Conservation (phyloP, 2,797 vertebrate genomes). For the Acanthopagrus latus region DNA sequence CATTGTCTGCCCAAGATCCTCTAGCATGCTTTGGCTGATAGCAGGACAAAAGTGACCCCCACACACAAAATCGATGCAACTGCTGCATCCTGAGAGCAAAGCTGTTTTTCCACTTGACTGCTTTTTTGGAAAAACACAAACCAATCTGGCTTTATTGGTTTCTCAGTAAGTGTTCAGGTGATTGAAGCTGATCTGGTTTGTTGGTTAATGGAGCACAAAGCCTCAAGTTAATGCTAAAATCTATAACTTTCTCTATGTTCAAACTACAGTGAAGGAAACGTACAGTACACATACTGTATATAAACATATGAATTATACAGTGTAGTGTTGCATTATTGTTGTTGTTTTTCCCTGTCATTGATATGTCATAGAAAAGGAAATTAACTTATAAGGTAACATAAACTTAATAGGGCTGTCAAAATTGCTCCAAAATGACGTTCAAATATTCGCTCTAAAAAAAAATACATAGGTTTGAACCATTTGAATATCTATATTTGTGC, state of each 20-base stretch:
- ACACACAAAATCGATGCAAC: slow-evolving; percentile 69
- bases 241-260: slow-evolving; percentile 4
- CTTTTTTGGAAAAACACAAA: slow-evolving; percentile 82
- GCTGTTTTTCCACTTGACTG: slow-evolving; percentile 67
- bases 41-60: slow-evolving; percentile 67
- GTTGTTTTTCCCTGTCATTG: neutral
- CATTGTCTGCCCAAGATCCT: slow-evolving; percentile 61
- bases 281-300: neutral
- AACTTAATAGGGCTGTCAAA: too few species aligned
- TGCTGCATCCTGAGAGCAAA: slow-evolving; percentile 55
- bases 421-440: too few species aligned
- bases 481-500: too few species aligned
- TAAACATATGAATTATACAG: neutral
- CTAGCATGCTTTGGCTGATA: slow-evolving; percentile 52
- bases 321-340: neutral
- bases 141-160: slow-evolving; percentile 90
- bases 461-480: too few species aligned
- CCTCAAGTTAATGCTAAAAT: slow-evolving; percentile 77
- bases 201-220: slow-evolving; percentile 91
- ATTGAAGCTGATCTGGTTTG: slow-evolving; percentile 91
- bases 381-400: neutral
- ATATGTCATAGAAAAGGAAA: neutral
- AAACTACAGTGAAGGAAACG: neutral
- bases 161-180: slow-evolving; percentile 89
- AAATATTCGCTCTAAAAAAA: too few species aligned